Percentiles rank a stretch among this genome's conserved stretches.
phyloP scores from a whole-genome alignment of 2,113 vertebrate species.

The Scortum barcoo region DNA sequence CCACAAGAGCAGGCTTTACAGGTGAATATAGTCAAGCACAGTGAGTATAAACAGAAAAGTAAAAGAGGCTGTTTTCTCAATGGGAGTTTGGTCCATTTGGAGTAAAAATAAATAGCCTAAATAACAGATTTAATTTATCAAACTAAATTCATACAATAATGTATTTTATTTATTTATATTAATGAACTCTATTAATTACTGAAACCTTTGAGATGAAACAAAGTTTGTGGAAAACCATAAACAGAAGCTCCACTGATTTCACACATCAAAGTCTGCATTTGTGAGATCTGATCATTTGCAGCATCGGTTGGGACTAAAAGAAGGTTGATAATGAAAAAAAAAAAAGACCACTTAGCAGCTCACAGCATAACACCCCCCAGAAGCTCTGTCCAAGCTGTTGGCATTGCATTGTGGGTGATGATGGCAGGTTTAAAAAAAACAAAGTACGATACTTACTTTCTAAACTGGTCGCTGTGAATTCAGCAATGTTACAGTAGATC shows the following conservation, averaged over 20 bases:
- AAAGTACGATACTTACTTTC: background rate
- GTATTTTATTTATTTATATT: background rate
- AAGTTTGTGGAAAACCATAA: background rate
- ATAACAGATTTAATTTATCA: too few relatives aligned
- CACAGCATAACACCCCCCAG: background rate
- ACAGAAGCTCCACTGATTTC: background rate
- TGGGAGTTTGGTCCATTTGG: background rate
- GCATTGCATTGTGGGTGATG: background rate
- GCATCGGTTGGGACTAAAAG: background rate
- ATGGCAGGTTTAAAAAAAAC: too few relatives aligned
- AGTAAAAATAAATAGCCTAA: background rate
- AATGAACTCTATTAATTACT: too few relatives aligned
- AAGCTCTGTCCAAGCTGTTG: background rate
- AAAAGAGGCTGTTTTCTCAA: background rate
- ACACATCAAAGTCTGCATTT: background rate
- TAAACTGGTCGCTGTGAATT: background rate
- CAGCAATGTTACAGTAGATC: background rate
- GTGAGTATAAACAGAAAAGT: background rate
- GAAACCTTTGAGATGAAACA: background rate
- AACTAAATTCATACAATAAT: too few relatives aligned
- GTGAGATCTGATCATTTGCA: background rate
- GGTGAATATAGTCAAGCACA: background rate
- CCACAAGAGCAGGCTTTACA: background rate
- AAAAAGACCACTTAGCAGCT: background rate
- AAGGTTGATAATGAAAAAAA: background rate